These are phyloP conservation scores for Drosophila varians DNA, from an alignment of 1,140 invertebrate species.

Conservation along the genomic window DNA sequence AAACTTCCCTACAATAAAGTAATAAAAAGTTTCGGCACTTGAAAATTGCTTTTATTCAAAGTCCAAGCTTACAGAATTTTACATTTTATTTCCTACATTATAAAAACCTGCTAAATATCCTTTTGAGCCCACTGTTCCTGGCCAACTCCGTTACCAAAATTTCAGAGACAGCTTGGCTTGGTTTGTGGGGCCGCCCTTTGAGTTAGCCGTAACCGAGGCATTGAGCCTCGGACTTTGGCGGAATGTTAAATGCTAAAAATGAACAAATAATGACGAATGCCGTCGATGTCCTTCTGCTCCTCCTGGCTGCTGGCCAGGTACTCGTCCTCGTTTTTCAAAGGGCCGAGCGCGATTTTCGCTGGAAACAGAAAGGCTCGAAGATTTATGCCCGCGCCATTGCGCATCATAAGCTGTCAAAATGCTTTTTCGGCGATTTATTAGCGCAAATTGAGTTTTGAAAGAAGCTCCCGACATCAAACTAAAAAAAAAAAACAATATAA, in stretches of 20 bases:
- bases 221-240: conserved; percentile 56
- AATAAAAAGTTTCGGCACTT: no score
- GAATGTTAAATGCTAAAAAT: conserved; percentile 82
- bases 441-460: conserved; percentile 82
- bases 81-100: neutral
- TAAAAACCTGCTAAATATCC: neutral
- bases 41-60: no score
- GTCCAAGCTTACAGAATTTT: neutral
- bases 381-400: conserved; percentile 78
- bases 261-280: conserved; percentile 82
- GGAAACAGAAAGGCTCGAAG: conserved; percentile 63
- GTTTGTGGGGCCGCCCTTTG: conserved; percentile 16
- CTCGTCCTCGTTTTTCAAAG: conserved; percentile 24
- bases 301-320: neutral
- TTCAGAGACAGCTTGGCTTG: conserved; percentile 41
- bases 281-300: conserved; percentile 27
- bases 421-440: conserved; percentile 81
- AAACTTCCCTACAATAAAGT: no score
- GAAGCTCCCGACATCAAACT: conserved; percentile 49
- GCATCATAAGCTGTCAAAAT: conserved; percentile 81
- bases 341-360: conserved; percentile 64
- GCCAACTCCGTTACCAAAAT: conserved; percentile 9
- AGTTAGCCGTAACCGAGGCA: conserved; percentile 41
- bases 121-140: conserved; percentile 9
- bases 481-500: no score